Conservation (phyloP, 1,140 invertebrate species). For the Leptinotarsa defecta region DNA sequence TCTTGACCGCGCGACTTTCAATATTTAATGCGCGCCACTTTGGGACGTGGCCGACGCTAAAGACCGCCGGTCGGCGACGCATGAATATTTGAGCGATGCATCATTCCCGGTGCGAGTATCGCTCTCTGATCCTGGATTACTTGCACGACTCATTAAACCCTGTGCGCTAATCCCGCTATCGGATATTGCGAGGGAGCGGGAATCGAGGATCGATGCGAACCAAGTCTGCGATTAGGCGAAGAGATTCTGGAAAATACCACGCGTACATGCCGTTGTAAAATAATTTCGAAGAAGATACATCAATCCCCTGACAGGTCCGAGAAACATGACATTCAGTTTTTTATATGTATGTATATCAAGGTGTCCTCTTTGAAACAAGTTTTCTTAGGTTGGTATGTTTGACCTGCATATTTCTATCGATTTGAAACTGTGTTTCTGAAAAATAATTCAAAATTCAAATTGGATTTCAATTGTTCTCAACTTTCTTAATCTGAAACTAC, state of each 20-base stretch:
- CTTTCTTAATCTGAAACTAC: too few relatives aligned
- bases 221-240: neutral
- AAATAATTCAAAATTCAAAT: too few relatives aligned
- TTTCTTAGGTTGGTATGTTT: too few relatives aligned
- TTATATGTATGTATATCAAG: too few relatives aligned
- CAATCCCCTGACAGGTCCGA: too few relatives aligned
- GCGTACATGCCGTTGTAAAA: too few relatives aligned
- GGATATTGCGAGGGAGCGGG: slow-evolving; percentile 49
- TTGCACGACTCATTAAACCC: slow-evolving; percentile 57
- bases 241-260: neutral
- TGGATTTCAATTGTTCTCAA: too few relatives aligned
- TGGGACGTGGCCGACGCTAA: slow-evolving; percentile 35
- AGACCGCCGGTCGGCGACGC: slow-evolving; percentile 42
- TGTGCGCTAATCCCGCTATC: slow-evolving; percentile 54
- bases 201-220: neutral
- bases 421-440: too few relatives aligned
- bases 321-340: too few relatives aligned
- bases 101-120: slow-evolving; percentile 45
- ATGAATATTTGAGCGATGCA: slow-evolving; percentile 55
- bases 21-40: slow-evolving; percentile 50
- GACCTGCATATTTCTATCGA: too few relatives aligned
- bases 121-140: slow-evolving; percentile 55
- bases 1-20: slow-evolving; percentile 47
- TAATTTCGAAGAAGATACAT: too few relatives aligned
- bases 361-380: too few relatives aligned